phyloP scores from a whole-genome alignment of 2,113 vertebrate species.

The Dasyurus viverrinus region DNA sequence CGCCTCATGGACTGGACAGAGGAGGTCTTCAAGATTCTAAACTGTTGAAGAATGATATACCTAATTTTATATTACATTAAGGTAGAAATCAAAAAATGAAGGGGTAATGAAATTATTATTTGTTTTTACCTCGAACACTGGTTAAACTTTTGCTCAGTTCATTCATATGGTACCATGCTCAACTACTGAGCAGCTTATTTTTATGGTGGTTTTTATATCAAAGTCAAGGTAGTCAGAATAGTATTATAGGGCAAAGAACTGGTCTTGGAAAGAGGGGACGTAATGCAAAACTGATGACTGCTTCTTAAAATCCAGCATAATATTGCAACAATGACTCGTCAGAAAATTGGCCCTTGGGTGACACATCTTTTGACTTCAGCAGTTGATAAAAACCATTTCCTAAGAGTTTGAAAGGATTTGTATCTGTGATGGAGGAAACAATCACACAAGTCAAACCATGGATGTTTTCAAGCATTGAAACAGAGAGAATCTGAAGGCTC shows the following conservation, averaged over 20 bases:
- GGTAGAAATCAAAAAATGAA: background rate
- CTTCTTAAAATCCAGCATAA: background rate
- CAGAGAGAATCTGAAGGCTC: background rate
- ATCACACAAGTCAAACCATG: background rate
- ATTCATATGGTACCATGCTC: background rate
- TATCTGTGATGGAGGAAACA: background rate
- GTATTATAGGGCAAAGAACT: background rate
- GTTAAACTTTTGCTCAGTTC: background rate
- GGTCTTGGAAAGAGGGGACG: background rate
- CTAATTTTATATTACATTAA: background rate
- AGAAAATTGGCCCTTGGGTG: background rate
- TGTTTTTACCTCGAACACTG: background rate
- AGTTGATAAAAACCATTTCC: background rate
- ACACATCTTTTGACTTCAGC: background rate
- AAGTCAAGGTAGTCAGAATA: background rate
- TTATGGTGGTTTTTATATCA: background rate
- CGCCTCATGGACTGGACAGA: background rate
- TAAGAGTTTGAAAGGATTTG: background rate
- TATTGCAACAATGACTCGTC: background rate
- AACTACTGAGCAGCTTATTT: background rate
- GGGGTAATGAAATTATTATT: background rate
- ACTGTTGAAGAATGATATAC: background rate
- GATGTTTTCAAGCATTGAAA: background rate
- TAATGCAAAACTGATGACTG: background rate
- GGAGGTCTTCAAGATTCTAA: background rate